Conservation (phyloP, 1,140 invertebrate genomes). For the Delia radicum region DNA sequence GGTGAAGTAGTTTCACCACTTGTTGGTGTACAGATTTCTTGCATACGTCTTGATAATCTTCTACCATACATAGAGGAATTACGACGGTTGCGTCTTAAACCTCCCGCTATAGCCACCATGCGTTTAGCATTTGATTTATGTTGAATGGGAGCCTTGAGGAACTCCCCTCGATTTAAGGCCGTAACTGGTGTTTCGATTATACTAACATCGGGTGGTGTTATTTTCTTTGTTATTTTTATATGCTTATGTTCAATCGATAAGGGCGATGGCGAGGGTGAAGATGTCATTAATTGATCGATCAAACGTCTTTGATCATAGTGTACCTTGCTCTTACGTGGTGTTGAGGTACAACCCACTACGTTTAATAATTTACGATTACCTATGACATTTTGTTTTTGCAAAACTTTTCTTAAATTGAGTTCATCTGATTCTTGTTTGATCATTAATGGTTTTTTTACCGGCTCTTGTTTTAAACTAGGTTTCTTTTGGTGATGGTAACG, state of each 20-base stretch:
- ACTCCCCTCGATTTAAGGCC: not conserved
- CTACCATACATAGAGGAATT: constrained; percentile 6
- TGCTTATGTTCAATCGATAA: not conserved
- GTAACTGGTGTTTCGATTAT: not conserved
- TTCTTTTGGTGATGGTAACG: too few species aligned
- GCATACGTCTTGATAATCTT: constrained; percentile 3
- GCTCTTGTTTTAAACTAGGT: too few species aligned
- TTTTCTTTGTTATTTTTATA: constrained; percentile 11
- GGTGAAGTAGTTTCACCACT: constrained; percentile 9
- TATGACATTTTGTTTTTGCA: constrained; percentile 9
- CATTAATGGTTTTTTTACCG: not conserved
- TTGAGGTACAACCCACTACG: constrained; percentile 39
- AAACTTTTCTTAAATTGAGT: not conserved
- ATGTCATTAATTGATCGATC: constrained; percentile 25
- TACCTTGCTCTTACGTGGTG: constrained; percentile 41
- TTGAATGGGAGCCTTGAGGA: not conserved
- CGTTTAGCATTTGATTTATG: constrained; percentile 7
- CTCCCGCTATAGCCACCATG: not conserved
- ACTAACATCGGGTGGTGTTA: not conserved
- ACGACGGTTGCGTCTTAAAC: not conserved
- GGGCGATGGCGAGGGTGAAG: constrained; percentile 16
- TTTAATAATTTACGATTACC: not conserved
- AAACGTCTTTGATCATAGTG: constrained; percentile 40
- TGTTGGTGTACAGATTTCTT: constrained; percentile 9
- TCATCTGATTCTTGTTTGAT: not conserved